Percentiles rank a stretch among this genome's conserved stretches.
These are phyloP conservation scores for Bombus picipes DNA, from an alignment of 1,140 invertebrate species.

Conservation along the genomic window DNA sequence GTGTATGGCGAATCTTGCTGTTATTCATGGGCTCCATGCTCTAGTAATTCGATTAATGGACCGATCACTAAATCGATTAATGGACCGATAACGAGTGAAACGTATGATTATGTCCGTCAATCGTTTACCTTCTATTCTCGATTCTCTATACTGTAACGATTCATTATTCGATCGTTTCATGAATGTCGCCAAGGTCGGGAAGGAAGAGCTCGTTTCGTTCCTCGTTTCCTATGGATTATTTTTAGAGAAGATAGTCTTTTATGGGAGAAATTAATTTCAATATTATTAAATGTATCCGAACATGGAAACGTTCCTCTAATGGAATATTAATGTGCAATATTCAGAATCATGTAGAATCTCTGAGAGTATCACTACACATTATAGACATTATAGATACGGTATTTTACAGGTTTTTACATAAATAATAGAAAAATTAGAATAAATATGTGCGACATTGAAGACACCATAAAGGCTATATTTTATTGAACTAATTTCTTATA, in stretches of 20 bases:
- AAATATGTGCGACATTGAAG: too few relatives aligned
- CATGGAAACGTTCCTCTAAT: background rate
- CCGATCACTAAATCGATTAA: constrained; percentile 54
- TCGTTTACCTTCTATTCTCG: background rate
- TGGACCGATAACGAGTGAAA: constrained; percentile 37
- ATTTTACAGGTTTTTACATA: too few relatives aligned
- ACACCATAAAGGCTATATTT: too few relatives aligned
- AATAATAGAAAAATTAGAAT: too few relatives aligned
- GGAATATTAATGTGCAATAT: background rate
- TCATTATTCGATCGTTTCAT: background rate
- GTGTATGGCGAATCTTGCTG: background rate
- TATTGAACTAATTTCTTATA: too few relatives aligned
- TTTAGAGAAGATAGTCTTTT: background rate
- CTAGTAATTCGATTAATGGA: constrained; percentile 55
- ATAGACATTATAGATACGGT: too few relatives aligned
- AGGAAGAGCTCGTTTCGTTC: background rate
- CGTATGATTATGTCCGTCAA: constrained; percentile 26
- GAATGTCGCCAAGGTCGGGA: background rate
- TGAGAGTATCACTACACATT: too few relatives aligned
- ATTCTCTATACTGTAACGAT: background rate
- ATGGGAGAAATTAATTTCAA: background rate
- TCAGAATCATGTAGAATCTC: too few relatives aligned
- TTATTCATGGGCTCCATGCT: background rate
- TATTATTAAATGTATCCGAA: background rate
- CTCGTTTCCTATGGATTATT: background rate